Percentiles rank a stretch among this genome's conserved stretches.
These are phyloP conservation scores for Hafferia zeledoni DNA, from an alignment of 2,797 vertebrate genomes.

Conservation along the genomic window DNA sequence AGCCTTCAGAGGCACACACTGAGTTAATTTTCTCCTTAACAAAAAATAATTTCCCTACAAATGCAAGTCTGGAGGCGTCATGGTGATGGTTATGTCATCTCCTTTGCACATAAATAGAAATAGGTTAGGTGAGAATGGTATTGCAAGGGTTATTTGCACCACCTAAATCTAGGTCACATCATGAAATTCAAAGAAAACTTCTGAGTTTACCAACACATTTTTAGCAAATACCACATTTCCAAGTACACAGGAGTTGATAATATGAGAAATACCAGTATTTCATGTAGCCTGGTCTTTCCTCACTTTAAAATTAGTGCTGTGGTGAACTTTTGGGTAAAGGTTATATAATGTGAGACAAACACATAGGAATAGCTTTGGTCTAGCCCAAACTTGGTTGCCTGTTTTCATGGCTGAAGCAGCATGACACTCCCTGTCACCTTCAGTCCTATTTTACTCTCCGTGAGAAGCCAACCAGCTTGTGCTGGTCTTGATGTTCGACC, in stretches of 20 bases:
- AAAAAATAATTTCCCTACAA: not conserved
- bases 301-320: not conserved
- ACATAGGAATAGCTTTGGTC: not conserved
- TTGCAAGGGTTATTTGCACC: not conserved
- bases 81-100: not conserved
- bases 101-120: not conserved
- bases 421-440: not conserved
- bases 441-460: not conserved
- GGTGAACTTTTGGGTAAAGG: slow-evolving; percentile 23
- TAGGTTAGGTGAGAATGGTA: not conserved
- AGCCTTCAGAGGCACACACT: not conserved
- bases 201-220: slow-evolving; percentile 23
- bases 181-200: slow-evolving; percentile 44
- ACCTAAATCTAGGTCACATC: slow-evolving; percentile 33
- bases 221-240: slow-evolving; percentile 39
- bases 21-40: not conserved
- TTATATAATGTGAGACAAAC: not conserved
- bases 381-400: not conserved
- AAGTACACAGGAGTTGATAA: not conserved
- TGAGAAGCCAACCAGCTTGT: not conserved
- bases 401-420: not conserved
- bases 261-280: not conserved
- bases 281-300: not conserved
- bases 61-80: fast-evolving
- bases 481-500: not conserved